Conservation (phyloP, 1,140 invertebrate genomes). For the Bursaphelenchus mucronatus region DNA sequence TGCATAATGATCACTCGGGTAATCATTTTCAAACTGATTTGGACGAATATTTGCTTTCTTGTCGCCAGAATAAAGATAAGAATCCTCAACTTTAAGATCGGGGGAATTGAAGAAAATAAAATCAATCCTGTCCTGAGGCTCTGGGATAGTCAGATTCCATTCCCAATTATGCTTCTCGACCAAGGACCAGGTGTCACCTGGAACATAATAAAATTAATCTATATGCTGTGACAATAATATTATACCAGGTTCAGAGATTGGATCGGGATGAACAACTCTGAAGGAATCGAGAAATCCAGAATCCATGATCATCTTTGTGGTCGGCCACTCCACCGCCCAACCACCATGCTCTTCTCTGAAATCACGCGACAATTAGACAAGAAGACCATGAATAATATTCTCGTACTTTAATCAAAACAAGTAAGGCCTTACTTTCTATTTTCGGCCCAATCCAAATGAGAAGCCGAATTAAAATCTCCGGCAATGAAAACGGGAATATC, state of each 20-base stretch:
- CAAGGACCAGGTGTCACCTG: constrained; percentile 21
- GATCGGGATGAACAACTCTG: constrained; percentile 17
- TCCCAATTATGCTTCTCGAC: constrained; percentile 27
- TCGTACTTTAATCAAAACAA: constrained; percentile 13
- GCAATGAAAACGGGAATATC: constrained; percentile 43
- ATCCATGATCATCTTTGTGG: constrained; percentile 20
- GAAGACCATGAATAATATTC: background rate
- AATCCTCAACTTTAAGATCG: background rate
- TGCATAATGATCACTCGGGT: constrained; percentile 51
- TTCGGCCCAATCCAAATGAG: constrained; percentile 55
- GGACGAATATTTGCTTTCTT: constrained; percentile 10
- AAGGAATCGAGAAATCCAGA: constrained; percentile 18
- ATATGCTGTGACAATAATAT: background rate
- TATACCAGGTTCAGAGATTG: constrained; percentile 9
- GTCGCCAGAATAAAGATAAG: constrained; percentile 10
- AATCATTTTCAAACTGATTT: constrained; percentile 43
- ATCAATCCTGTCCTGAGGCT: constrained; percentile 21
- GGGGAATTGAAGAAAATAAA: constrained; percentile 14
- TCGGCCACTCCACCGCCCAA: constrained; percentile 25
- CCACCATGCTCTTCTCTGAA: constrained; percentile 15
- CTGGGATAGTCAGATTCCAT: constrained; percentile 32
- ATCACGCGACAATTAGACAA: background rate
- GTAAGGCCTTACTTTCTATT: constrained; percentile 32
- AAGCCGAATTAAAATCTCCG: constrained; percentile 57
- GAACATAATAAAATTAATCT: constrained; percentile 10